These are phyloP conservation scores for Microcebus lehilahytsara DNA, from an alignment of 2,113 vertebrate species.

Conservation along the genomic window DNA sequence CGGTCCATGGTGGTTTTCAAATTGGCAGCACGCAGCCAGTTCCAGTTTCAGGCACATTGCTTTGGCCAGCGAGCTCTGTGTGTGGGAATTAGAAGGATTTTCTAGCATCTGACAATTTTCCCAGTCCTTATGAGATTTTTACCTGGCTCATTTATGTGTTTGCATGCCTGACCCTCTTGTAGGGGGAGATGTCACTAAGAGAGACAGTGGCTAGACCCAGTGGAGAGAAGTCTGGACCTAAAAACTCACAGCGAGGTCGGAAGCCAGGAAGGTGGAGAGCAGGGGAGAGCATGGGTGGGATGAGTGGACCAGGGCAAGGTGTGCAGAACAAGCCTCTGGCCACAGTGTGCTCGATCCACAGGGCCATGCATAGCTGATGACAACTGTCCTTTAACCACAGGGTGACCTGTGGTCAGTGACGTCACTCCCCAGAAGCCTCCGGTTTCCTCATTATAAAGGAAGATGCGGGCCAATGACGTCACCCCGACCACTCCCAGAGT, in stretches of 20 bases:
- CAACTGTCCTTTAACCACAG: not conserved
- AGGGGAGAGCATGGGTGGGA: accelerated
- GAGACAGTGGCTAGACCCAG: not conserved
- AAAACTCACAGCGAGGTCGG: not conserved
- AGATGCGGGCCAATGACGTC: accelerated
- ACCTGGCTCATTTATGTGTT: not conserved
- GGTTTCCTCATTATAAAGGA: not conserved
- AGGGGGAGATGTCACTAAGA: not conserved
- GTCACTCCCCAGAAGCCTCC: not conserved
- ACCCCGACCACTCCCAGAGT: not conserved
- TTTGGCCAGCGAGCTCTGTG: not conserved
- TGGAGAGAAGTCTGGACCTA: not conserved
- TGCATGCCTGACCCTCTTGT: not conserved
- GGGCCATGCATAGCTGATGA: not conserved
- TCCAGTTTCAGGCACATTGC: not conserved
- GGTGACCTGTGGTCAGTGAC: not conserved
- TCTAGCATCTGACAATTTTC: not conserved
- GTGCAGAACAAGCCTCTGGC: accelerated
- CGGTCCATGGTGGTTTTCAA: not conserved
- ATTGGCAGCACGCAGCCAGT: accelerated
- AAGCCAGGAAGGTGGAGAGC: not conserved
- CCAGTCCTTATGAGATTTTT: not conserved
- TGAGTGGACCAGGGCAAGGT: accelerated
- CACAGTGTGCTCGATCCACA: accelerated
- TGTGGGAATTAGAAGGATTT: not conserved